Evolutionary conservation across 2,888 invertebrate genomes (phyloP), one percentile per base, ranked within the genome.

Genomic region (Panzeria rudis): DNA sequence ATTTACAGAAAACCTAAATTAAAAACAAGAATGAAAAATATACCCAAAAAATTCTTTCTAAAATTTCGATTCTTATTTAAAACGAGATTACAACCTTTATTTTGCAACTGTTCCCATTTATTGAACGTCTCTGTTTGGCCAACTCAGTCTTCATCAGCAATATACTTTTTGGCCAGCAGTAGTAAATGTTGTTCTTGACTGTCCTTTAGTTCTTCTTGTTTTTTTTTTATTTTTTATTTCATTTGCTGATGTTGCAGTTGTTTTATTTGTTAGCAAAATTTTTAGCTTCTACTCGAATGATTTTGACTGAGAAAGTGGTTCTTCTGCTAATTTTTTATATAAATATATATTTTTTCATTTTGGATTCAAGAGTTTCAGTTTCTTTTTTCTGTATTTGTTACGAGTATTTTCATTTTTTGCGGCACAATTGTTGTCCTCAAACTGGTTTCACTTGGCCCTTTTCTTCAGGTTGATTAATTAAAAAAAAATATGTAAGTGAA

Each of bases 291-390:
- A 78, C 82, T 38, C 44, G 78, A 85, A 75, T 79, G 82, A 82
- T 82, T 85, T 85, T 71, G 85, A 85, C 78, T 82, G 85, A 82
- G 85, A 85, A 85, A 85, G 85, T 82, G 85, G 85, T 85, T 85
- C 78, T 83, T 85, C 78, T 83, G 72, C 54, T 41, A 6, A 41
- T 9, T 41, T 25, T 38, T 11, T 47, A 35, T 59, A 44, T 75
- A 3, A 17, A 54, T 61, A 54, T 35, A 38, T 20, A 11, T 41
- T 35, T 50, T 50, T 13, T 25, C 44, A n/a, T 56, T 56, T 66
- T 72, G 7, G 25, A 8, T 76, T 62, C 44, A 62, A 68, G 38
- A 71, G 69, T 78, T 83, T 72, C 64, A 83, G 84, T 84, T 80
- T 80, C 56, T 71, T 71, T 76, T 75, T 35, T 17, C 29, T 44